Evolutionary conservation across 2,113 vertebrate species (phyloP).

Genomic region (Heterochromis multidens): DNA sequence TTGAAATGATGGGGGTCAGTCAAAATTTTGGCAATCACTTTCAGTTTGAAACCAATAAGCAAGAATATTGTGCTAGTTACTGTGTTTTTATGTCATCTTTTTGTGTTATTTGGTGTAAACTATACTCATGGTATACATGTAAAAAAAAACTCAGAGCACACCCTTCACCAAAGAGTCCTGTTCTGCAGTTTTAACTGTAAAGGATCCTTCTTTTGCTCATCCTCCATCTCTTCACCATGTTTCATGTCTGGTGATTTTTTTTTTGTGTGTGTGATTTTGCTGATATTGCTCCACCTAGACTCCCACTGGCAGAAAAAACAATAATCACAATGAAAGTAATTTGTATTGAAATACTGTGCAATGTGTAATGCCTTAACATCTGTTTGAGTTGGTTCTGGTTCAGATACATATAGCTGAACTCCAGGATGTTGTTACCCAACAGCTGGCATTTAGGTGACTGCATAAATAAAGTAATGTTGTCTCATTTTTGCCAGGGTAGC

Average conservation of each 20-base stretch:
- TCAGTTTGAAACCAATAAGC: not conserved
- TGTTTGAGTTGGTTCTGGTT: not conserved
- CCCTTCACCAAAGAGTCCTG: too few relatives aligned
- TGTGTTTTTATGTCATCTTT: not conserved
- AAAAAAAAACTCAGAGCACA: too few relatives aligned
- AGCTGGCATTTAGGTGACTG: not conserved
- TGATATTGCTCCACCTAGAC: not conserved
- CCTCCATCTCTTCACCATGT: not conserved
- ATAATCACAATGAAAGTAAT: not conserved
- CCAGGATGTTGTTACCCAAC: not conserved
- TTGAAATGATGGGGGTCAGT: not conserved
- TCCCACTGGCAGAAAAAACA: not conserved
- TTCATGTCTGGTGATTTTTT: not conserved
- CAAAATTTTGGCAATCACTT: not conserved
- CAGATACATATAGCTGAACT: not conserved
- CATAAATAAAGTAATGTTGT: not conserved
- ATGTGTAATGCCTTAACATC: fast-evolving
- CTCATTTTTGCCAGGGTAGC: not conserved
- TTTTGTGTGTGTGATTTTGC: not conserved
- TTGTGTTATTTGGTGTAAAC: not conserved
- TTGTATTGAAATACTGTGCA: not conserved
- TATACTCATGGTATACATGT: not conserved
- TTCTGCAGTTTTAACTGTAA: not conserved
- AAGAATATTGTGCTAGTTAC: not conserved
- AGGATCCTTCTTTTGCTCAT: not conserved